Base-by-base conservation (phyloP, 2,888 invertebrate species). In the Callosobruchus maculatus region DNA sequence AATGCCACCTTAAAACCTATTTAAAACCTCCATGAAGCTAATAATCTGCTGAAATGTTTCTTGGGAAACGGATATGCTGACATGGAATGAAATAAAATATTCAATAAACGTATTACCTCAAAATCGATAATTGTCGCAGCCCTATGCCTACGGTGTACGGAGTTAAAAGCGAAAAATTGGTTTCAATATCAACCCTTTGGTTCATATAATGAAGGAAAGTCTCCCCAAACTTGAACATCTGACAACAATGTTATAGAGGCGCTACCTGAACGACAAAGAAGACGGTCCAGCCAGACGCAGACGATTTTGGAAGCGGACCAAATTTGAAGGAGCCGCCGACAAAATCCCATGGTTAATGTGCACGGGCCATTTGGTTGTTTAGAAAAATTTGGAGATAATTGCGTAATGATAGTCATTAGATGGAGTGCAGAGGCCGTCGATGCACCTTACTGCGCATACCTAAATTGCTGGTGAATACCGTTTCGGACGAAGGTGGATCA, bases 311-410 rank as follows among this genome's bases (percentile, higher is more conserved):
- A 18, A 49, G 49, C 49, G 1, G 49, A 26, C 26, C 26, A 26
- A 7, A 26, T 26, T 26, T 26, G 26, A 26, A 2, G 26, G 7
- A 49, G 18, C 49, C 49, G 49, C 49, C 49, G 49, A 13, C 49
- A 18, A 49, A 49, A 49, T 49, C 49, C 49, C 13, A 49, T 18
- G 49, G 49, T 49, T 49, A 49, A 49, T 49, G 49, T 49, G 49
- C 49, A 49, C 49, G 49, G 49, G 49, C 1, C 49, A 49, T 49
- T 49, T 18, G 49, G 49, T 49, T 49, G 49, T 74, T 76, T 74
- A 73, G 72, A 74, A 73, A 76, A 76, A 76, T 76, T 76, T 73
- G 68, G 72, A 73, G 74, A 76, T 76, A 76, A 76, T 76, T 74
- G 74, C 74, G 72, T 74, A 76, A 76, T 74, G 71, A 73, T 73